Conservation (phyloP, 2,113 vertebrate genomes). For the Etheostoma spectabile region DNA sequence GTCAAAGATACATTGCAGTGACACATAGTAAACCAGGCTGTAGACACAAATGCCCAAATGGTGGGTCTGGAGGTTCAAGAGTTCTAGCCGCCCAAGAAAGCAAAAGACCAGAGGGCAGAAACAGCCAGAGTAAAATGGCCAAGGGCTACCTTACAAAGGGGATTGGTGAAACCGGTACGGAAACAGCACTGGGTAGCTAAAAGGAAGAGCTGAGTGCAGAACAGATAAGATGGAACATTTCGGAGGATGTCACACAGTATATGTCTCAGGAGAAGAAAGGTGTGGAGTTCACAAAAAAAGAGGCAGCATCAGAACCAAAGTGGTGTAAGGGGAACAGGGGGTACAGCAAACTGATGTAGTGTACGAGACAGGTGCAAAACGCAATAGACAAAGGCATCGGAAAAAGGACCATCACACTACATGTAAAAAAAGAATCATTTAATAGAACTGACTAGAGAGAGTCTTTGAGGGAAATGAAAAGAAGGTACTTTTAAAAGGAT, state of each 20-base stretch:
- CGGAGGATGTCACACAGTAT: conserved; percentile 24
- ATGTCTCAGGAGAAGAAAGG: conserved; percentile 20
- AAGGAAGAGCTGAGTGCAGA: conserved; percentile 23
- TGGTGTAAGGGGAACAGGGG: neutral
- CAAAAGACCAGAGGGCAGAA: conserved; percentile 46
- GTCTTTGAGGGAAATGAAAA: conserved; percentile 36
- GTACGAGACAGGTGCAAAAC: conserved; percentile 17
- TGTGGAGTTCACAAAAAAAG: conserved; percentile 43
- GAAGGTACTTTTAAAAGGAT: conserved; percentile 13
- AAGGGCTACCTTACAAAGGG: conserved; percentile 49
- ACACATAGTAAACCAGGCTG: neutral
- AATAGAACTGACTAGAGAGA: conserved; percentile 25
- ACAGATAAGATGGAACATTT: neutral
- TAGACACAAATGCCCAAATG: neutral
- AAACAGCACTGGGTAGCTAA: conserved; percentile 24
- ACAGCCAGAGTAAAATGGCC: conserved; percentile 46
- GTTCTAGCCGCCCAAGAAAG: conserved; percentile 37
- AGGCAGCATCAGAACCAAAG: conserved; percentile 35
- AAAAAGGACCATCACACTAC: conserved; percentile 26
- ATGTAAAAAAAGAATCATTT: conserved; percentile 41
- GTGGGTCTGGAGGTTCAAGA: conserved; percentile 29
- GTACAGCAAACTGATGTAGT: conserved; percentile 28
- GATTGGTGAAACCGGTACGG: conserved; percentile 11
- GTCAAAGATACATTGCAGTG: conserved; percentile 18
- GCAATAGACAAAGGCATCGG: conserved; percentile 1